Base-by-base conservation (phyloP, 1,140 invertebrate species). In the Eurosta solidaginis region DNA sequence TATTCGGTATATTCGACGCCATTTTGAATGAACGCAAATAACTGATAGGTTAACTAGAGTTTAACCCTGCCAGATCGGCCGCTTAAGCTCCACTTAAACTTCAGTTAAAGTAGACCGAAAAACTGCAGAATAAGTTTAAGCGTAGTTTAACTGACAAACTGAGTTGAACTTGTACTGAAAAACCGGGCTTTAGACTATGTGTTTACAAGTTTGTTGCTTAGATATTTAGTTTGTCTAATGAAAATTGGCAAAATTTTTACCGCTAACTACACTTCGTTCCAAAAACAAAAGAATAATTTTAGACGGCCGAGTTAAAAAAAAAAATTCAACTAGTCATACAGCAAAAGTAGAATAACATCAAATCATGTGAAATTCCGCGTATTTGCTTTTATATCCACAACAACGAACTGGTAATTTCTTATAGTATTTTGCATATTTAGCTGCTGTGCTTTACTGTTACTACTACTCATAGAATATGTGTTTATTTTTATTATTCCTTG, bases 391-490 rank as follows among this genome's bases (percentile, higher is more conserved):
- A 68, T 9, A 40, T 20, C 3, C 54, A 7, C 10, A 68, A 44
- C 40, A 10, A 74, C 22, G 25, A 27, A 49, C 42, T 42, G 42
- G 73, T 47, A 27, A 22, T 17, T 14, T 45, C 42, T 25, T 29
- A 17, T 17, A 40, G 29, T 5, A 14, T 20, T 68, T 68, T 68
- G 17, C 59, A 20, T 36, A n/a, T n/a, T n/a, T n/a, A 45, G 22
- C 44, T 75, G 73, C 22, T 29, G 73, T 75, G 73, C 45, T 17
- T 75, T 75, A 49, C 73, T 75, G 73, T 75, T 74, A 20, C 63
- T 75, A 42, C 27, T 27, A 42, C 40, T 17, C 36, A 4, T 25
- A 22, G 27, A 5, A 33, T 29, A 40, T 17, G 20, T 14, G 3
- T 68, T 63, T 14, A 3, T 36, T 20, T 36, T 40, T n/a, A 29